phyloP scores from a whole-genome alignment of 2,797 vertebrate genomes.

The Poecilia picta region DNA sequence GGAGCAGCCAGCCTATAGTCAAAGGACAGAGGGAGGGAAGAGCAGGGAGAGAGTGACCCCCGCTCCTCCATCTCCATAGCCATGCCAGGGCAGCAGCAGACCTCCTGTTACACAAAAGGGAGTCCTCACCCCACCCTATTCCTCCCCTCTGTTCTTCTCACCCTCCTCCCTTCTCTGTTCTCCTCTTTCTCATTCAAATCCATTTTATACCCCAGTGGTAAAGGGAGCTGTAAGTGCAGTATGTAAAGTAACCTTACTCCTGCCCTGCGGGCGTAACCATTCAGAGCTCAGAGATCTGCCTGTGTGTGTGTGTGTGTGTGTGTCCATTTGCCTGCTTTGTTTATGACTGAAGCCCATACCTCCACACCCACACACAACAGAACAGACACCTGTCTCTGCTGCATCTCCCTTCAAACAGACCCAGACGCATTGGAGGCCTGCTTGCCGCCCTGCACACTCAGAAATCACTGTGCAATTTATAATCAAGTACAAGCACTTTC shows the following conservation, averaged over 20 bases:
- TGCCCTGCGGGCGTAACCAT: constrained; percentile 69
- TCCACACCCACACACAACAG: constrained; percentile 47
- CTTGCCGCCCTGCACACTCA: constrained; percentile 10
- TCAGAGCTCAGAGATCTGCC: constrained; percentile 60
- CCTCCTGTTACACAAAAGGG: constrained; percentile 82
- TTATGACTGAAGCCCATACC: constrained; percentile 60
- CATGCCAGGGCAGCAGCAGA: constrained; percentile 82
- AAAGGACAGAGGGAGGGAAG: constrained; percentile 61
- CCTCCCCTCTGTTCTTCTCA: constrained; percentile 27
- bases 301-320: constrained; percentile 25
- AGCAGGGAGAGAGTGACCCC: constrained; percentile 72
- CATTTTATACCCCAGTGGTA: constrained; percentile 89
- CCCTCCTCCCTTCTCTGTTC: constrained; percentile 59
- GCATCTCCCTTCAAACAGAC: constrained; percentile 36
- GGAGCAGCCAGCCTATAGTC: constrained; percentile 73
- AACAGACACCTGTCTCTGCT: constrained; percentile 69
- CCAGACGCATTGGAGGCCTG: constrained; percentile 15
- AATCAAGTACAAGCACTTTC: background rate
- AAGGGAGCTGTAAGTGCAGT: constrained; percentile 84
- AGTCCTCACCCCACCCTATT: constrained; percentile 37
- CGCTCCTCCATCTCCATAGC: constrained; percentile 85
- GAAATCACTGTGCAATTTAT: constrained; percentile 5
- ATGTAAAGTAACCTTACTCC: constrained; percentile 84
- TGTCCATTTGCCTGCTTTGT: constrained; percentile 64
- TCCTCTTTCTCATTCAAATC: constrained; percentile 92